A percentile compares a stretch with the other conserved stretches of the same genome.
These are phyloP conservation scores for Drosophila nebulosa DNA, from an alignment of 1,140 invertebrate genomes.

Conservation along the genomic window DNA sequence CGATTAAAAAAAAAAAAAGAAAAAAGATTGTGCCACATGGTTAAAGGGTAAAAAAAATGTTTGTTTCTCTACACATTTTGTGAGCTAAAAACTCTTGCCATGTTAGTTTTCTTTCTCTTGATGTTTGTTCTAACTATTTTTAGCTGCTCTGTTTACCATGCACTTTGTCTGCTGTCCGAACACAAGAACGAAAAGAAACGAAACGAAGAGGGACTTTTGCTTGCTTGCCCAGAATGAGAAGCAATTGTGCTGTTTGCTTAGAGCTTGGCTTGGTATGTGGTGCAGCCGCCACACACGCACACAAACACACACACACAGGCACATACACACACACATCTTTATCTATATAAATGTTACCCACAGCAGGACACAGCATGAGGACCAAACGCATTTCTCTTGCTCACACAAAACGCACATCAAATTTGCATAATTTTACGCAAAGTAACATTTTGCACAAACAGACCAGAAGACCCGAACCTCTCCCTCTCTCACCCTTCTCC, in stretches of 20 bases:
- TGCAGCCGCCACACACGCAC: constrained; percentile 33
- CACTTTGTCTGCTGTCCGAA: constrained; percentile 63
- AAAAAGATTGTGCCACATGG: constrained; percentile 5
- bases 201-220: neutral
- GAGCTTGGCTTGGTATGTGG: constrained; percentile 64
- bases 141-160: constrained; percentile 59
- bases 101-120: constrained; percentile 32
- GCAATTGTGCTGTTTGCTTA: constrained; percentile 54
- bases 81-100: constrained; percentile 20
- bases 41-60: constrained; percentile 23
- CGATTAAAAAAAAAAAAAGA: constrained; percentile 6
- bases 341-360: constrained; percentile 3
- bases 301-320: constrained; percentile 7
- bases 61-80: constrained; percentile 31
- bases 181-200: constrained; percentile 5
- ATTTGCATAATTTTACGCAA: constrained; percentile 76
- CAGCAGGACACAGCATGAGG: constrained; percentile 17
- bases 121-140: constrained; percentile 43
- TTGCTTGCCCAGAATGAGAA: constrained; percentile 12
- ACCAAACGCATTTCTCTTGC: constrained; percentile 49
- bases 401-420: constrained; percentile 76
- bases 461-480: constrained; percentile 31
- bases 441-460: constrained; percentile 72
- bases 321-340: constrained; percentile 7
- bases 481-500: neutral